Evolutionary conservation across 1,140 invertebrate genomes (phyloP).

Genomic region (Oryctes rhinoceros): DNA sequence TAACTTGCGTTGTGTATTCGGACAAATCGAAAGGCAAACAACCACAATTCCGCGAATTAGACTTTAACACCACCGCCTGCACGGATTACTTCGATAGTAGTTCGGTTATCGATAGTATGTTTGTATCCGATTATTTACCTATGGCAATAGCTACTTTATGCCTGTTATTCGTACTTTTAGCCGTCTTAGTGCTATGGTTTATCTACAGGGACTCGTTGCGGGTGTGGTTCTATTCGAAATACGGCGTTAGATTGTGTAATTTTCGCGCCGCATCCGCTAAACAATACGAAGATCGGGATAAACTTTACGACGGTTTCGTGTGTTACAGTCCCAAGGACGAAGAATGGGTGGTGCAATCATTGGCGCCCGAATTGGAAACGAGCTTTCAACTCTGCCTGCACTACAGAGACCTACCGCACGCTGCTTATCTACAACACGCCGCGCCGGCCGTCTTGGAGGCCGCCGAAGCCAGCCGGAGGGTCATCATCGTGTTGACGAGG

Average conservation of each 20-base stretch:
- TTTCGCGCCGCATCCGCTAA: slow-evolving; percentile 63
- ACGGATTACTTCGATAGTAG: slow-evolving; percentile 80
- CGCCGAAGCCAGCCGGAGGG: slow-evolving; percentile 82
- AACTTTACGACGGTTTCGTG: slow-evolving; percentile 91
- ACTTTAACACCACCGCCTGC: slow-evolving; percentile 83
- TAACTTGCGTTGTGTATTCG: slow-evolving; percentile 79
- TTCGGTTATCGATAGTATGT: slow-evolving; percentile 83
- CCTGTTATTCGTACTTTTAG: slow-evolving; percentile 75
- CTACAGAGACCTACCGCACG: slow-evolving; percentile 80
- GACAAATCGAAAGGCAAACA: slow-evolving; percentile 68
- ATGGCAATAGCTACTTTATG: slow-evolving; percentile 81
- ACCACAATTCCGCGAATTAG: slow-evolving; percentile 74
- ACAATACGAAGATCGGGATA: slow-evolving; percentile 79
- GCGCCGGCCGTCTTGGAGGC: slow-evolving; percentile 84
- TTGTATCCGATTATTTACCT: slow-evolving; percentile 85
- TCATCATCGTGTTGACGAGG: slow-evolving; percentile 81
- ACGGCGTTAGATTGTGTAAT: slow-evolving; percentile 81
- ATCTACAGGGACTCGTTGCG: slow-evolving; percentile 84
- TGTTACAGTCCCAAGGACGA: slow-evolving; percentile 93
- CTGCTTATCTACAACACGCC: slow-evolving; percentile 75
- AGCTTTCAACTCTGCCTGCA: slow-evolving; percentile 88
- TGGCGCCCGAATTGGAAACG: slow-evolving; percentile 86
- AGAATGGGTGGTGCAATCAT: slow-evolving; percentile 84
- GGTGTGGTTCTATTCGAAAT: slow-evolving; percentile 87
- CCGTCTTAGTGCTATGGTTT: slow-evolving; percentile 79